A percentile compares a stretch with the other conserved stretches of the same genome.
These are phyloP conservation scores for Seira musarum DNA, from an alignment of 2,888 invertebrate genomes.

Conservation along the genomic window DNA sequence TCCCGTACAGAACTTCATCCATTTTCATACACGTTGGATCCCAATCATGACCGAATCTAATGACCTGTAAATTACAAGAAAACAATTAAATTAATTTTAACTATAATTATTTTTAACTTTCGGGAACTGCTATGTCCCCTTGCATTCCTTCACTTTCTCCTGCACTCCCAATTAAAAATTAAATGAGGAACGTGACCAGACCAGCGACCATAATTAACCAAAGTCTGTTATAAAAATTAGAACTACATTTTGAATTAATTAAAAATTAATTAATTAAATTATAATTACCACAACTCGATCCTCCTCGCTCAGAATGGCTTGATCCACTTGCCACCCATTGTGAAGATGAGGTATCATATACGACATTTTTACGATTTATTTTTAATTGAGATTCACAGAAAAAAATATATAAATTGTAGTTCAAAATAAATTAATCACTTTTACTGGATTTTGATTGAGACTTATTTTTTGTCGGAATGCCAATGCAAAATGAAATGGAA, in stretches of 20 bases:
- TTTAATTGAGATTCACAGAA: not conserved
- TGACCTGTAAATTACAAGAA: constrained; percentile 78
- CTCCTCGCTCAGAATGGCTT: constrained; percentile 98
- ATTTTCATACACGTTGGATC: constrained; percentile 99
- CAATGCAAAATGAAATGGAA: too few species aligned
- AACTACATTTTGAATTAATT: too few species aligned
- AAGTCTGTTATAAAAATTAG: too few species aligned
- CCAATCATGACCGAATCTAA: constrained; percentile 99
- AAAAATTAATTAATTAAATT: too few species aligned
- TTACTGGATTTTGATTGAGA: too few species aligned
- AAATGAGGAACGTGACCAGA: too few species aligned
- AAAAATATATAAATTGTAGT: too few species aligned
- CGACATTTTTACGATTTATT: constrained; percentile 82
- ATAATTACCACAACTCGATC: constrained; percentile 96
- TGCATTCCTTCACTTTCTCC: not conserved
- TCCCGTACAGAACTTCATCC: constrained; percentile 98
- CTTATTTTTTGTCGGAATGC: too few species aligned
- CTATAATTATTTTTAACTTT: not conserved
- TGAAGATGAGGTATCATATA: constrained; percentile 99
- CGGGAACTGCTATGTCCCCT: not conserved
- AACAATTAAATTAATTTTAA: not conserved
- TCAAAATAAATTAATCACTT: too few species aligned
- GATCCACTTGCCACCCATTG: constrained; percentile 99
- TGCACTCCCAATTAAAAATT: not conserved
- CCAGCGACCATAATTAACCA: too few species aligned